These are phyloP conservation scores for Drosophila rellima DNA, from an alignment of 2,888 invertebrate species.

Conservation along the genomic window DNA sequence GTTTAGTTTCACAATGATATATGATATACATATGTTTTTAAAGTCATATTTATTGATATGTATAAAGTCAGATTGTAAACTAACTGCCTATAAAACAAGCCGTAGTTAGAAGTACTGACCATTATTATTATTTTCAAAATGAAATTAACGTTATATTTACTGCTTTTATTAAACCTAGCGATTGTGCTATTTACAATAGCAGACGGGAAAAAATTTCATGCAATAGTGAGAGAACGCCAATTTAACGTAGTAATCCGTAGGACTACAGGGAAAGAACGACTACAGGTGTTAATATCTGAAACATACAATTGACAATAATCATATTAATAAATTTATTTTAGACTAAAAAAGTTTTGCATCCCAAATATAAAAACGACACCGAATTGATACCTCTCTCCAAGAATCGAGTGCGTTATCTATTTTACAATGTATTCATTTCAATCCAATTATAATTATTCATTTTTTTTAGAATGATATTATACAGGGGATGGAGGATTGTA, in stretches of 20 bases:
- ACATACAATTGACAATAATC: not conserved
- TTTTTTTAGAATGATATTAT: not conserved
- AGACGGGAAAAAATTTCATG: not conserved
- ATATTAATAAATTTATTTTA: not conserved
- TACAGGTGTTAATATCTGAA: not conserved
- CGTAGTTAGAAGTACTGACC: not conserved
- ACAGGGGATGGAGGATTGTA: not conserved
- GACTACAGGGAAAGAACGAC: not conserved
- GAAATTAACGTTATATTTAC: not conserved
- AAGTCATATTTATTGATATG: not conserved
- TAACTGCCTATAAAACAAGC: not conserved
- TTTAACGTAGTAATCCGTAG: not conserved
- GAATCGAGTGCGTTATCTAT: not conserved
- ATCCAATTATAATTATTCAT: not conserved
- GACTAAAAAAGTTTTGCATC: not conserved
- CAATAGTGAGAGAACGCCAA: not conserved
- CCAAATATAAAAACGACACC: slow-evolving; percentile 5
- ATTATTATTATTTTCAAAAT: not conserved
- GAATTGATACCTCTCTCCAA: not conserved
- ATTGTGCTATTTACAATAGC: not conserved
- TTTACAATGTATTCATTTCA: not conserved
- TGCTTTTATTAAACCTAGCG: not conserved
- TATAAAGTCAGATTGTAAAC: not conserved
- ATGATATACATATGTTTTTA: too few species aligned
- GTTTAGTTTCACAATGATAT: not conserved